Evolutionary conservation across 1,140 invertebrate genomes (phyloP), one percentile per base, ranked within the genome.

Genomic region (Maniola jurtina): DNA sequence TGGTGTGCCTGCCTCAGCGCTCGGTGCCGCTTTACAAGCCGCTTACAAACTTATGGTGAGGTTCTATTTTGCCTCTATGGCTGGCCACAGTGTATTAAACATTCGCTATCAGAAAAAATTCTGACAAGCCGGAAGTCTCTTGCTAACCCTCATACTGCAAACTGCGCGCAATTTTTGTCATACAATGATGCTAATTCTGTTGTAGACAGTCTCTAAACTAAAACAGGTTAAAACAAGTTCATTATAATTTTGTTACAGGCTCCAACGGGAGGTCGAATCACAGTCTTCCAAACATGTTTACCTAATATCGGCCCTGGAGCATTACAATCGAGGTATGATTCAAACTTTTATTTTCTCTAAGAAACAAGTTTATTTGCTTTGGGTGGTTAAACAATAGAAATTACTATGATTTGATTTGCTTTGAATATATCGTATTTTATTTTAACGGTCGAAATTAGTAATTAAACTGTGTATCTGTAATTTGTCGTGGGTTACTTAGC

Each of bases 191-290:
- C 8, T 42, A 42, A 10, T 42, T 42, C 40, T 10, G 40, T 42
- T 42, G 13, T 13, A 42, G 40, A 55, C 8, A 33, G 4, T 25
- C 25, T 25, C 25, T 25, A 4, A 25, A 25, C 1, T 25, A 25
- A 2, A 9, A 11, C 7, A 38, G 10, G 38, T 38, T 38, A 38
- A 11, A 45, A 13, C 9, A n/a, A 1, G 9, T 45, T 45, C 5
- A 11, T 13, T 45, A 50, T 40, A 45, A 15, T 45, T 56, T 40
- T 25, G 11, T 66, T 93, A 59, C 78, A 97, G 95, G 93, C 94
- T 69, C 92, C 96, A n/a, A 97, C 96, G 15, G 99, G 99, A 67
- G 99, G 99, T 54, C 93, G 99, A 52, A 93, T 99, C 1, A 98
- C 98, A 14, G 96, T 99, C 4, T 96, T 99, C 89, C 97, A 98